Evolutionary conservation across 1,140 invertebrate genomes (phyloP), one percentile per base, ranked within the genome.

Genomic region (Sogatella furcifera): DNA sequence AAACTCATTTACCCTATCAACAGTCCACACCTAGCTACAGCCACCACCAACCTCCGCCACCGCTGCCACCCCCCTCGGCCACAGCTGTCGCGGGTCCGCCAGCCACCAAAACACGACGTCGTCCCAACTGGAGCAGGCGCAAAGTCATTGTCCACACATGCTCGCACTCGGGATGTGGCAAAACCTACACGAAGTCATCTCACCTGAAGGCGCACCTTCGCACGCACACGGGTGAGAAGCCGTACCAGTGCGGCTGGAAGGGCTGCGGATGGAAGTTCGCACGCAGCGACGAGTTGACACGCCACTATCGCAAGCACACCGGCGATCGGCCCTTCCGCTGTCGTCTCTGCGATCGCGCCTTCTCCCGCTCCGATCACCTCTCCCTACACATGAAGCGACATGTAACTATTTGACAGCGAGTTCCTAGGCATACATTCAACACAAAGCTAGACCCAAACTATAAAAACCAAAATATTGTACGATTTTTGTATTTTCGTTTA

Each of bases 331-430:
- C 82, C 1, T 83, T 83, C 69, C 76, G 79, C 63, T 84, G 83
- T 67, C 65, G 73, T 22, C 70, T 79, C 21, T 86, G 84, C 74
- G 84, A 89, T 67, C 77, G 90, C 70, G 84, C 87, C 42, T 96
- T 96, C 74, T 92, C 90, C 52, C 79, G 92, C 66, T 92, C 89
- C 67, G 92, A 96, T 77, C 93, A 96, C 73, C 77, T 95, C 62
- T 91, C 89, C 44, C 80, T 94, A 34, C 92, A 95, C 72, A 92
- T 94, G 88, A 92, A 93, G 72, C 78, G 88, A 73, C 88, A 90
- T 75, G 76, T 76, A 17, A 60, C 52, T 55, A 55, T 60, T n/a
- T 60, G 42, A 49, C 15, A 38, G 24, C 24, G 24, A 28, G 6
- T 28, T 38, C 3, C 34, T 38, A 10, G 2, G 11, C 3, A 38